A percentile compares a stretch with the other conserved stretches of the same genome.
Conservation (phyloP, 2,888 invertebrate genomes). For the Sycophila texana region DNA sequence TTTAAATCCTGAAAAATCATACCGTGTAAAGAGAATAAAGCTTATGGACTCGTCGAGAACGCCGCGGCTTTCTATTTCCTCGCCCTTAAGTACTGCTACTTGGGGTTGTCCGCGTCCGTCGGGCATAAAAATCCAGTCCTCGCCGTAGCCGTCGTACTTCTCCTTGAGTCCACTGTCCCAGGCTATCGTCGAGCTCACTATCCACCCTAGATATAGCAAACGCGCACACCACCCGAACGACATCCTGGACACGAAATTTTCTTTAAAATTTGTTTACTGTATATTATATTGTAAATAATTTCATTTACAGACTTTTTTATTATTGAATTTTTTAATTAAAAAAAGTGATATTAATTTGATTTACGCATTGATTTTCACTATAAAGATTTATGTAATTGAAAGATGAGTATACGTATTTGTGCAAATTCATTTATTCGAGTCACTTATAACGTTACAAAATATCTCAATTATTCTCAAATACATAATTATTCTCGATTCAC, state of each 20-base stretch:
- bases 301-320: no score
- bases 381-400: no score
- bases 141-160: constrained; percentile 72
- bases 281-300: no score
- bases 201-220: background rate
- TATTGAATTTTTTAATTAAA: no score
- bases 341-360: no score
- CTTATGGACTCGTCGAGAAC: constrained; percentile 65
- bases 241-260: background rate
- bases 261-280: no score
- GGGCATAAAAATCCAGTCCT: constrained; percentile 75
- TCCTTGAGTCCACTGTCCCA: constrained; percentile 67
- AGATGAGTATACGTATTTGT: no score
- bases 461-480: no score
- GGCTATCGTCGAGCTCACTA: constrained; percentile 1
- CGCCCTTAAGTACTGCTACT: constrained; percentile 71
- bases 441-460: no score
- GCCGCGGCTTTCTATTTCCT: constrained; percentile 61
- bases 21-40: constrained; percentile 71
- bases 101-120: constrained; percentile 73
- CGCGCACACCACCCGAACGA: constrained; percentile 26
- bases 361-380: no score
- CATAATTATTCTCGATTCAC: no score
- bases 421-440: no score
- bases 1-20: constrained; percentile 34